Percentiles rank a stretch among this genome's conserved stretches.
Conservation (phyloP, 2,888 invertebrate genomes). For the Meteorus cinctellus region DNA sequence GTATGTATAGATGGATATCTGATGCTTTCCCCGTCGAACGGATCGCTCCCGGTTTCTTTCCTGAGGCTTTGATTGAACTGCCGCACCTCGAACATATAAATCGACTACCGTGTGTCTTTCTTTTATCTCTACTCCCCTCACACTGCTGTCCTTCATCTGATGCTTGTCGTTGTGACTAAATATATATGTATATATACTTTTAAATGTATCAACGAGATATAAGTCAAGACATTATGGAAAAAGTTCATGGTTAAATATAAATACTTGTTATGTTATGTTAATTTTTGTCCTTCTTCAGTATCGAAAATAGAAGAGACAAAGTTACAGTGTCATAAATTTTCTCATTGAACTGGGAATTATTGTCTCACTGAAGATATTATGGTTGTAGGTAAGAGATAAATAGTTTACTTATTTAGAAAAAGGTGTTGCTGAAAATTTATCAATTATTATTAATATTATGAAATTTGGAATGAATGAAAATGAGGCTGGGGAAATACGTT, state of each 20-base stretch:
- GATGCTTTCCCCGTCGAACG: conserved; percentile 54
- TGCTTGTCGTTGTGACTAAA: not conserved
- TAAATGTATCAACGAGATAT: not conserved
- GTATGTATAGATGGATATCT: conserved; percentile 69
- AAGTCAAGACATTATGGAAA: not conserved
- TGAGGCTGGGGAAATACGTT: no score
- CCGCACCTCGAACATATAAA: conserved; percentile 46
- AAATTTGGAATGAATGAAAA: no score
- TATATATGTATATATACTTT: not conserved
- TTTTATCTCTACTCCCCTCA: conserved; percentile 1
- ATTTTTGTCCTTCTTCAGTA: not conserved
- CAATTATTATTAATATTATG: no score
- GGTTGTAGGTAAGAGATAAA: no score
- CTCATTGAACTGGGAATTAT: no score
- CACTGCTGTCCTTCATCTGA: conserved; percentile 29
- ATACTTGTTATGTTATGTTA: not conserved
- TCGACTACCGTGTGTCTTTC: conserved; percentile 46
- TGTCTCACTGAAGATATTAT: no score
- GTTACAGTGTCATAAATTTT: no score
- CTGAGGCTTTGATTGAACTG: conserved; percentile 65
- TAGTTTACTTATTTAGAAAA: no score
- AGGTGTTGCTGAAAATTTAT: no score
- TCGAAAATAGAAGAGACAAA: no score
- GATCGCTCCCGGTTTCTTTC: conserved; percentile 55
- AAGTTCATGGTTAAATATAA: not conserved